Evolutionary conservation across 2,797 vertebrate species (phyloP).

Genomic region (Muscicapa striata): DNA sequence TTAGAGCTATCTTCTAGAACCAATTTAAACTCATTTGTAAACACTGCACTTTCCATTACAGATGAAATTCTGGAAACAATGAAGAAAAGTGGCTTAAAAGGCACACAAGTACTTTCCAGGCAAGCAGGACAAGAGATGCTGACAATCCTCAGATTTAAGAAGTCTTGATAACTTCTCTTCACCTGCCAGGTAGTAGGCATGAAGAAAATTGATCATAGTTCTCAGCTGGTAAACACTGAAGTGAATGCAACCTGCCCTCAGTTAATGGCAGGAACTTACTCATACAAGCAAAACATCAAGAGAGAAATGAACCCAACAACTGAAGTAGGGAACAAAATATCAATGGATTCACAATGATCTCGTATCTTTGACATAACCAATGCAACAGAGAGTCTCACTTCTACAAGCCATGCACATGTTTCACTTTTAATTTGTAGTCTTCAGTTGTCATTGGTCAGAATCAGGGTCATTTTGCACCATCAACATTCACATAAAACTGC

Average conservation of each 20-base stretch:
- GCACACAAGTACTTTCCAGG: slow-evolving; percentile 76
- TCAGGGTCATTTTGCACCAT: not conserved
- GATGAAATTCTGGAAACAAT: slow-evolving; percentile 86
- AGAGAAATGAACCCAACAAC: not conserved
- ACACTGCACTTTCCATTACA: slow-evolving; percentile 67
- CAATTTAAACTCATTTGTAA: not conserved
- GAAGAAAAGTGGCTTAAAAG: slow-evolving; percentile 78
- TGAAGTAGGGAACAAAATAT: not conserved
- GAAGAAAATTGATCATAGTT: not conserved
- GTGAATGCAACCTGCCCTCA: slow-evolving; percentile 84
- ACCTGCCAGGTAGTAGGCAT: not conserved
- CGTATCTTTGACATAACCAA: not conserved
- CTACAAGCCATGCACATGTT: not conserved
- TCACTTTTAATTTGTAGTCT: not conserved
- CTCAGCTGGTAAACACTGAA: slow-evolving; percentile 82
- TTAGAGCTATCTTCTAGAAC: not conserved
- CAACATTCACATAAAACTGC: not conserved
- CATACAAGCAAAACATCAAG: slow-evolving; percentile 5
- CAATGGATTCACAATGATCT: not conserved
- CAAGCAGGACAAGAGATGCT: slow-evolving; percentile 86
- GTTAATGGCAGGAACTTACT: slow-evolving; percentile 87
- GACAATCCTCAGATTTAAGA: slow-evolving; percentile 85
- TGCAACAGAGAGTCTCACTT: not conserved
- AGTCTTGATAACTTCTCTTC: not conserved
- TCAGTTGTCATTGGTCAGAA: not conserved